Evolutionary conservation across 2,113 vertebrate genomes (phyloP).

Genomic region (Pituophis catenifer): DNA sequence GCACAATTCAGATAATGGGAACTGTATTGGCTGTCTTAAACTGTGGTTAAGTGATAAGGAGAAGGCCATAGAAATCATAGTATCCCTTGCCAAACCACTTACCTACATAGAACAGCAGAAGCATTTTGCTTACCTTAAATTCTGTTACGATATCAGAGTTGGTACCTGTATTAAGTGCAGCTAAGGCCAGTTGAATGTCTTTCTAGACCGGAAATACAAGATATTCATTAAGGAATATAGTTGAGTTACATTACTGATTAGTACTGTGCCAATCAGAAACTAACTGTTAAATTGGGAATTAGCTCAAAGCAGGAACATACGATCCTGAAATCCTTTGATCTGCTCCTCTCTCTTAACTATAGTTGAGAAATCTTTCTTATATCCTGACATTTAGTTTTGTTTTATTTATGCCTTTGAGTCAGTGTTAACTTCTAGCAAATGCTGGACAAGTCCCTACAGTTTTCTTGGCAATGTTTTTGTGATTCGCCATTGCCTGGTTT

Average conservation of each 20-base stretch:
- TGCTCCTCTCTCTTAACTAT: background rate
- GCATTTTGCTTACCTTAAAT: background rate
- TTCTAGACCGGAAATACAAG: background rate
- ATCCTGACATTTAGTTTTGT: background rate
- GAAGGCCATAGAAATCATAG: background rate
- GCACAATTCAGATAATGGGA: background rate
- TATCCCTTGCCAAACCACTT: background rate
- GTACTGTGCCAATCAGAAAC: background rate
- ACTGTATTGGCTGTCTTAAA: background rate
- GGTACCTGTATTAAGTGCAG: background rate
- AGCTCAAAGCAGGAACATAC: background rate
- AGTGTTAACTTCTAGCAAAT: background rate
- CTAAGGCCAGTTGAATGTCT: background rate
- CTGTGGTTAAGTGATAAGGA: background rate
- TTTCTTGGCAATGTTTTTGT: background rate
- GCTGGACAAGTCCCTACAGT: background rate
- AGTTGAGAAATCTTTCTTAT: background rate
- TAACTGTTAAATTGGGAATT: background rate
- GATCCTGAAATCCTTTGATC: background rate
- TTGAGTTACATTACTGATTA: background rate
- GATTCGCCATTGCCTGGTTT: background rate
- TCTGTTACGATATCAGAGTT: background rate
- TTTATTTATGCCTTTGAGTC: background rate
- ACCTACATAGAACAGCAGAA: background rate
- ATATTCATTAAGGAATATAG: background rate